Evolutionary conservation across 2,888 invertebrate genomes (phyloP).

Genomic region (Tanaodytes sp.): DNA sequence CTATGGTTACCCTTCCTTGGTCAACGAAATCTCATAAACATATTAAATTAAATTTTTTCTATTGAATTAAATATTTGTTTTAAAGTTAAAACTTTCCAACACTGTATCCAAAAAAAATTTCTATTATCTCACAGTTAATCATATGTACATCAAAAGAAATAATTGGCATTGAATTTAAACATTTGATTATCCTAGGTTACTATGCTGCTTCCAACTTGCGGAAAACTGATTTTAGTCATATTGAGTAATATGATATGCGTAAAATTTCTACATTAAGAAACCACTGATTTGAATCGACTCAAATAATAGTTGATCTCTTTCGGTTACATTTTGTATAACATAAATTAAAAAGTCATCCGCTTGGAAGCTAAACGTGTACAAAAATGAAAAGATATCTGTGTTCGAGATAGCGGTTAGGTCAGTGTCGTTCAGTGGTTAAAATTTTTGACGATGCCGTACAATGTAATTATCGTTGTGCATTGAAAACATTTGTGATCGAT

Average conservation of each 20-base stretch:
- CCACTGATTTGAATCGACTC: too few relatives aligned
- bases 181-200: neutral
- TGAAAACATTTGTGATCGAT: slow-evolving; percentile 20
- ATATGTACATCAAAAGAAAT: too few relatives aligned
- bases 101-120: slow-evolving; percentile 24
- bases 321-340: too few relatives aligned
- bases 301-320: too few relatives aligned
- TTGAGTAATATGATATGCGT: too few relatives aligned
- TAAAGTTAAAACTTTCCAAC: slow-evolving; percentile 26
- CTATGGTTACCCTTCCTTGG: slow-evolving; percentile 27
- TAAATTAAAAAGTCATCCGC: slow-evolving; percentile 46
- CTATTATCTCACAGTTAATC: too few relatives aligned
- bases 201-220: slow-evolving; percentile 32
- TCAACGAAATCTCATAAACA: slow-evolving; percentile 25
- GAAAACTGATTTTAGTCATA: too few relatives aligned
- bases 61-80: slow-evolving; percentile 1
- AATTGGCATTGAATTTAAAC: too few relatives aligned
- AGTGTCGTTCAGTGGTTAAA: slow-evolving; percentile 23
- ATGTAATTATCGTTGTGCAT: slow-evolving; percentile 43
- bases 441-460: slow-evolving; percentile 20
- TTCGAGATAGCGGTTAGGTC: slow-evolving; percentile 40
- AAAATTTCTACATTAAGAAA: too few relatives aligned
- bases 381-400: slow-evolving; percentile 39
- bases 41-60: slow-evolving; percentile 13
- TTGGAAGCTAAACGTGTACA: slow-evolving; percentile 50